Evolutionary conservation across 2,888 invertebrate genomes (phyloP).

Genomic region (Limnephilus marmoratus): DNA sequence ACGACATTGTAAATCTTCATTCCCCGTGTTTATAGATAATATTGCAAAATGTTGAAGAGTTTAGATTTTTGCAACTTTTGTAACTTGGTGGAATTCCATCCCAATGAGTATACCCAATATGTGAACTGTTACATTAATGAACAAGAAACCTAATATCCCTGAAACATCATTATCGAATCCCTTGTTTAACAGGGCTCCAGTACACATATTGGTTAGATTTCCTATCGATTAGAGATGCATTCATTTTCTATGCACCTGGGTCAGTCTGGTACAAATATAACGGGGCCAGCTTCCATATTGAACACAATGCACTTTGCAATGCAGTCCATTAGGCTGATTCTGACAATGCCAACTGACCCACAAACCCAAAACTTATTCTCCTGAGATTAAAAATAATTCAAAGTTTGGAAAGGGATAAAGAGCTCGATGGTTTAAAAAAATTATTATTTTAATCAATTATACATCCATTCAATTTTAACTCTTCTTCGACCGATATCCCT

Average conservation of each 20-base stretch:
- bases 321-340: not conserved
- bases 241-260: not conserved
- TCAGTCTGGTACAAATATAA: not conserved
- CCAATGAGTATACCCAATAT: no score
- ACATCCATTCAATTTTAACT: no score
- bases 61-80: no score
- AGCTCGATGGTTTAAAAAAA: not conserved
- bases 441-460: no score
- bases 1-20: no score
- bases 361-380: not conserved
- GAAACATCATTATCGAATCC: not conserved
- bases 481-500: no score
- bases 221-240: not conserved
- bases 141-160: no score
- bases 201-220: not conserved
- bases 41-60: no score
- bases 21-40: no score
- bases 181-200: not conserved
- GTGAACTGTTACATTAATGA: no score
- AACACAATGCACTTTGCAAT: not conserved
- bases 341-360: not conserved
- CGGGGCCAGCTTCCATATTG: not conserved
- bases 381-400: not conserved
- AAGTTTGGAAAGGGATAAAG: not conserved
- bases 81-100: no score